These are phyloP conservation scores for Hippoglossus stenolepis DNA, from an alignment of 2,113 vertebrate species.

Conservation along the genomic window DNA sequence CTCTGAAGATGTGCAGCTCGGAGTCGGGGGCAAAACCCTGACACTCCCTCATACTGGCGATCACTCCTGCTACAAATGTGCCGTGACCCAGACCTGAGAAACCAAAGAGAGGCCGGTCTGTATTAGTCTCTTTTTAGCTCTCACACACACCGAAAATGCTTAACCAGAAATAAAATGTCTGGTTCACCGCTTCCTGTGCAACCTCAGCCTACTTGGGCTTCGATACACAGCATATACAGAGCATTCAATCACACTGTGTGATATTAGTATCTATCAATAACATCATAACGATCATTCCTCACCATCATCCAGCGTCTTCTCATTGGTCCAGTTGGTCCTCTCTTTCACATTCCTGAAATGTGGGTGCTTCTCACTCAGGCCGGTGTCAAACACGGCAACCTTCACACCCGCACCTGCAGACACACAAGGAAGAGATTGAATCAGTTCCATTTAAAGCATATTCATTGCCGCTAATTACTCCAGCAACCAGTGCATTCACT, in stretches of 20 bases:
- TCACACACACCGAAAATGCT: not conserved
- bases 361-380: slow-evolving; percentile 96
- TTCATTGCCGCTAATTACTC: too few species aligned
- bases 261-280: not conserved
- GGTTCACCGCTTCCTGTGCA: not conserved
- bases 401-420: slow-evolving; percentile 90
- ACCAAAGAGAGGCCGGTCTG: not conserved
- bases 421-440: not conserved
- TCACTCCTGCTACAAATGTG: slow-evolving; percentile 98
- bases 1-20: slow-evolving; percentile 98
- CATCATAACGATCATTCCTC: slow-evolving; percentile 19
- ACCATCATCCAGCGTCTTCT: slow-evolving; percentile 98
- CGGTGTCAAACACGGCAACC: slow-evolving; percentile 98
- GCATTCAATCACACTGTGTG: not conserved
- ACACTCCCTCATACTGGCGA: slow-evolving; percentile 99
- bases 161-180: not conserved
- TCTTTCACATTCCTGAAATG: slow-evolving; percentile 99
- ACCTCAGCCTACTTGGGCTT: not conserved
- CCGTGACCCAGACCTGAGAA: slow-evolving; percentile 93
- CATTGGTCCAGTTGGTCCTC: slow-evolving; percentile 99
- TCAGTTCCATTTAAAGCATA: too few species aligned
- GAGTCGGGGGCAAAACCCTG: slow-evolving; percentile 98
- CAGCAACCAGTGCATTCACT: not conserved
- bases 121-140: not conserved
- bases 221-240: not conserved